phyloP scores from a whole-genome alignment of 2,888 invertebrate species.

The Anaspis maculata region DNA sequence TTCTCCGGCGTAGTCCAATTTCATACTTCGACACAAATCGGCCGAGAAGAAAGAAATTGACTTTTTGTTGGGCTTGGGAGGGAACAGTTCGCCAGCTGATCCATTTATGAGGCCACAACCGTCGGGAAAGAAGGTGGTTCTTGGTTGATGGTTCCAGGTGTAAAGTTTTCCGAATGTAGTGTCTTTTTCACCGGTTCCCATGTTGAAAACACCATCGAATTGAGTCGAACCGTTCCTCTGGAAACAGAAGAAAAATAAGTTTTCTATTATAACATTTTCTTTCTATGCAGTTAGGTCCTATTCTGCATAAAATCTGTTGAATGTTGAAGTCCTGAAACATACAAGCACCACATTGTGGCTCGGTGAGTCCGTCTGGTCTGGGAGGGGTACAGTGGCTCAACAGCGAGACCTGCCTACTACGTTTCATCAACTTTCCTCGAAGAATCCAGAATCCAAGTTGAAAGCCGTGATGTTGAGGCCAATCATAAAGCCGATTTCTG shows the following conservation, averaged over 20 bases:
- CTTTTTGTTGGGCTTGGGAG: slow-evolving; percentile 53
- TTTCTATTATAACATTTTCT: too few species aligned
- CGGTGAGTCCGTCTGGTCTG: too few species aligned
- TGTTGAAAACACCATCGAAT: slow-evolving; percentile 69
- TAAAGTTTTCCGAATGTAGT: slow-evolving; percentile 62
- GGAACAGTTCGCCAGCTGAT: slow-evolving; percentile 74
- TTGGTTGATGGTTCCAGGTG: slow-evolving; percentile 62
- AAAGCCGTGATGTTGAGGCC: too few species aligned
- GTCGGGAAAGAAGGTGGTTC: slow-evolving; percentile 45
- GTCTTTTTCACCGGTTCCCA: slow-evolving; percentile 60
- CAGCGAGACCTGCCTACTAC: too few species aligned
- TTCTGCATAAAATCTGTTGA: too few species aligned
- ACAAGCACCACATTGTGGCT: too few species aligned
- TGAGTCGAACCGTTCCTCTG: slow-evolving; percentile 68
- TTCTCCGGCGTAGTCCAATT: slow-evolving; percentile 53
- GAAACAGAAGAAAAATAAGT: slow-evolving; percentile 1
- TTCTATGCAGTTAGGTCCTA: too few species aligned
- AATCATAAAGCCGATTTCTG: too few species aligned
- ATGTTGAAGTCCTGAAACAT: too few species aligned
- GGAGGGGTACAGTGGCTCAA: too few species aligned
- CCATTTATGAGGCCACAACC: slow-evolving; percentile 57
- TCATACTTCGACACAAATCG: slow-evolving; percentile 66
- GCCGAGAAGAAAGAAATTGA: slow-evolving; percentile 59
- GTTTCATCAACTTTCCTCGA: too few species aligned
- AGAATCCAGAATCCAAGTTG: too few species aligned